These are phyloP conservation scores for Strigops habroptila DNA, from an alignment of 2,113 vertebrate species.

Conservation along the genomic window DNA sequence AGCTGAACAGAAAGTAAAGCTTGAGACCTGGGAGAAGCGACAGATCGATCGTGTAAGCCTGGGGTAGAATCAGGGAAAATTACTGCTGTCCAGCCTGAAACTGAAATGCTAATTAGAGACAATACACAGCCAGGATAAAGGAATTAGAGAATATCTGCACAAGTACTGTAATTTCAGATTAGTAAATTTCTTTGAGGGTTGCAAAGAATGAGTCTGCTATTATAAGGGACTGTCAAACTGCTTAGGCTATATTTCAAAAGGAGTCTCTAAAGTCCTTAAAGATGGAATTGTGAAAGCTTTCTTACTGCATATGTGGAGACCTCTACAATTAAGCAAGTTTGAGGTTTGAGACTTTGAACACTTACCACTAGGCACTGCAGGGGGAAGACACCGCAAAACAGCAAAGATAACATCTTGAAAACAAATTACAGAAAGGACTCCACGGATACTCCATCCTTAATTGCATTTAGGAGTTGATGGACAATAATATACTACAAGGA, in stretches of 20 bases:
- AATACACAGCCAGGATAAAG: neutral
- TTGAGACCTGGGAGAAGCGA: conserved; percentile 30
- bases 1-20: neutral
- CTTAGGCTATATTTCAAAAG: conserved; percentile 7
- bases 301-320: neutral
- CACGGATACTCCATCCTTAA: neutral
- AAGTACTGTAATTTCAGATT: conserved; percentile 56
- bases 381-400: neutral
- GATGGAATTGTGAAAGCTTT: neutral
- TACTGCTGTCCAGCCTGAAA: conserved; percentile 23
- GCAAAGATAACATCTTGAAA: neutral
- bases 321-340: neutral
- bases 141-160: conserved; percentile 16
- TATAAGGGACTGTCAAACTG: conserved; percentile 10
- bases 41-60: conserved; percentile 2
- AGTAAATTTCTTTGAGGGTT: conserved; percentile 34
- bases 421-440: neutral
- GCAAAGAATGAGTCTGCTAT: conserved; percentile 18
- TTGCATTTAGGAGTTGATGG: neutral
- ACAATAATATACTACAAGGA: neutral
- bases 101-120: conserved; percentile 59
- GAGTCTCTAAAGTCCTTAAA: neutral
- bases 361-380: neutral
- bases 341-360: neutral
- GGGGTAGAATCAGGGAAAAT: conserved; percentile 32